These are phyloP conservation scores for Xiphophorus hellerii DNA, from an alignment of 2,113 vertebrate genomes.

Conservation along the genomic window DNA sequence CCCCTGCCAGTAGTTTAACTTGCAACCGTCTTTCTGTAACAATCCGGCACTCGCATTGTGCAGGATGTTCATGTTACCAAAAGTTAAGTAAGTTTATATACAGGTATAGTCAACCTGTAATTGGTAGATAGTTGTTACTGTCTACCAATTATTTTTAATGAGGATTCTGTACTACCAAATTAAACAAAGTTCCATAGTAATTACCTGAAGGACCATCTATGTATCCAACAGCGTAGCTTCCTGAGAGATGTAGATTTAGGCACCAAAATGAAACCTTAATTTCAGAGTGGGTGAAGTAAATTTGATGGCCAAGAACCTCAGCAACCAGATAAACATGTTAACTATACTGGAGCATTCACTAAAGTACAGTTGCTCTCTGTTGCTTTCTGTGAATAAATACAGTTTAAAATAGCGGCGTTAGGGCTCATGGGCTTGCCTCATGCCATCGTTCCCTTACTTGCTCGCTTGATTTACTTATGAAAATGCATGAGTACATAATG, in stretches of 20 bases:
- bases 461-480: not conserved
- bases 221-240: not conserved
- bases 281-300: not conserved
- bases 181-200: not conserved
- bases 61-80: not conserved
- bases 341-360: slow-evolving; percentile 55
- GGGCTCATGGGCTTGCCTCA: not conserved
- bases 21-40: not conserved
- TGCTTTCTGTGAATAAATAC: slow-evolving; percentile 38
- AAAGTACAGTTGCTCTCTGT: slow-evolving; percentile 57
- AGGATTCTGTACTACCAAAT: not conserved
- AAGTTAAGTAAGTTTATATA: not conserved
- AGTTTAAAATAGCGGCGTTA: slow-evolving; percentile 35
- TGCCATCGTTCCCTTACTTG: not conserved
- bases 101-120: no score
- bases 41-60: not conserved
- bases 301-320: slow-evolving; percentile 56
- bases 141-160: not conserved
- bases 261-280: not conserved
- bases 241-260: not conserved
- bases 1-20: not conserved
- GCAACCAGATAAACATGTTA: slow-evolving; percentile 64
- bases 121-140: not conserved
- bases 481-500: not conserved
- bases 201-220: not conserved